phyloP scores from a whole-genome alignment of 2,113 vertebrate species.

The Turdus rufiventris region DNA sequence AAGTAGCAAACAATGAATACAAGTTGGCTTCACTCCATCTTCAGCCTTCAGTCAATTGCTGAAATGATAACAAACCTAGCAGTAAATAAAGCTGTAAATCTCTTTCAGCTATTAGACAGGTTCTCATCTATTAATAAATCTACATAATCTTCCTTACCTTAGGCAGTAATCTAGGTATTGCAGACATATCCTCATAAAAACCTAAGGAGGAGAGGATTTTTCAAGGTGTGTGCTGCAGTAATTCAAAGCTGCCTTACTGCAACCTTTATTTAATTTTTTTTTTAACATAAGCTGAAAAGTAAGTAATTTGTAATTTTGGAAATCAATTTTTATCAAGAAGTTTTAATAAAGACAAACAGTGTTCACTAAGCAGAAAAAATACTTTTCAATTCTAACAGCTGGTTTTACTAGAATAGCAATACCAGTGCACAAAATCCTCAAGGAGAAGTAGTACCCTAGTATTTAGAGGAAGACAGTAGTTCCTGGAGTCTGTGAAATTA shows the following conservation, averaged over 20 bases:
- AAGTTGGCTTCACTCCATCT: constrained; percentile 7
- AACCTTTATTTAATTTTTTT: background rate
- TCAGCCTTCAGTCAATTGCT: background rate
- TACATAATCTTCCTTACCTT: constrained; percentile 27
- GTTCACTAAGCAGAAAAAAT: background rate
- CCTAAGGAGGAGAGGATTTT: background rate
- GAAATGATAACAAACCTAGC: background rate
- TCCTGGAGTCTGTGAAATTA: background rate
- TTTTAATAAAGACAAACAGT: background rate
- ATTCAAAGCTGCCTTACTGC: background rate
- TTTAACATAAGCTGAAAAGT: background rate
- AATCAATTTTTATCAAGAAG: background rate
- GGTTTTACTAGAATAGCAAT: background rate
- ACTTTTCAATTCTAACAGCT: background rate
- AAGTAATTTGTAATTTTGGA: background rate
- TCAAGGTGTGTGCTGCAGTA: background rate
- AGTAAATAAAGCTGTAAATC: constrained; percentile 56
- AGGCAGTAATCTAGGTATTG: constrained; percentile 4
- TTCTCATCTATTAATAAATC: constrained; percentile 15
- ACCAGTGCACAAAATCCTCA: background rate
- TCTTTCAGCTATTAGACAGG: constrained; percentile 2
- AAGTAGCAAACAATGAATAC: background rate
- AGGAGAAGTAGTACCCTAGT: background rate
- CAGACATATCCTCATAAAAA: constrained; percentile 6
- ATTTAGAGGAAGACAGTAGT: background rate